Base-by-base conservation (phyloP, 2,797 vertebrate genomes). In the Gephyroberyx darwinii region DNA sequence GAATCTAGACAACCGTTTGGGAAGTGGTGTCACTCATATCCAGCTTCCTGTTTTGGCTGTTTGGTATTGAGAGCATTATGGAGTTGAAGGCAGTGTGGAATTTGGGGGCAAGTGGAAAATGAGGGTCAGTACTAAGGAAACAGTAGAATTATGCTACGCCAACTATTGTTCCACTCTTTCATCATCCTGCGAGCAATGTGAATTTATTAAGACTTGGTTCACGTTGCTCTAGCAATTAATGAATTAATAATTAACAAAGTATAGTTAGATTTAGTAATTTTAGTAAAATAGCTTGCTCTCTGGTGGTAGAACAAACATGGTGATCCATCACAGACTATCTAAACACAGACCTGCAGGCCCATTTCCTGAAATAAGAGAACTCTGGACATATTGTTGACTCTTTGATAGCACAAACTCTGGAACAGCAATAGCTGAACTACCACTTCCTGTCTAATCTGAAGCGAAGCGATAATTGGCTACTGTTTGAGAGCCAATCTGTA, bases 361-460 rank as follows among this genome's bases (percentile, higher is more conserved):
- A 87, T 83, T 95, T 95, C 93, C 93, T 92, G 81, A 90, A 86
- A 90, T 77, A 90, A 92, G 84, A 83, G 88, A 31, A 84, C 85
- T 81, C 86, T 90, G 90, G 59, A 92, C 82, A 80, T 92, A 89
- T 91, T 94, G 93, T 93, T 93, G 81, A 83, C 75, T 72, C 89
- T 93, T 86, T 90, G 92, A 95, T 94, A 94, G 88, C 82, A 74
- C 80, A 88, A 93, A 92, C 91, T 94, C 90, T 94, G 89, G 83
- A 91, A 74, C 84, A 94, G 93, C 89, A 94, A 93, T 91, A 94
- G 86, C 87, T 87, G 92, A 93, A 90, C 85, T 73, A 91, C 86
- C 91, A 86, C 87, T 96, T 96, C 94, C 95, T 93, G 93, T 80
- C 89, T 93, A 90, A 95, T 94, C 88, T 57, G 82, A 88, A 86